phyloP scores from a whole-genome alignment of 1,140 invertebrate genomes.

The Drosophila sproati region DNA sequence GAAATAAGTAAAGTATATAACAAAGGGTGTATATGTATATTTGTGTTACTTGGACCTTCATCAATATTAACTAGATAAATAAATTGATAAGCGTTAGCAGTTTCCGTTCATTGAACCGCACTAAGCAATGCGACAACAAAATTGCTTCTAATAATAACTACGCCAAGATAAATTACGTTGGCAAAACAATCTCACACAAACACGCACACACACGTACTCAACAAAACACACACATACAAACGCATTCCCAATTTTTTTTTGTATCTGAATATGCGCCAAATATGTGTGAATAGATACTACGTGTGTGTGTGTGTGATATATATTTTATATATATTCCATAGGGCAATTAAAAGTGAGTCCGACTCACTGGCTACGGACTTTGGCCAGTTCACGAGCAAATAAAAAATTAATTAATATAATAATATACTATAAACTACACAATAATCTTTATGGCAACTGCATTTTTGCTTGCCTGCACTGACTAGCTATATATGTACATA shows the following conservation, averaged over 20 bases:
- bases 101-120: slow-evolving; percentile 31
- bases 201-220: neutral
- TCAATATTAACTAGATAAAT: neutral
- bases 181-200: slow-evolving; percentile 22
- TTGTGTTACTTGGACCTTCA: neutral
- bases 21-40: neutral
- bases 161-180: slow-evolving; percentile 15
- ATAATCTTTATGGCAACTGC: slow-evolving; percentile 24
- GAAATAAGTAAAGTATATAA: neutral
- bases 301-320: slow-evolving; percentile 33
- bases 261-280: neutral
- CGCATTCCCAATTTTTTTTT: slow-evolving; percentile 19
- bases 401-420: neutral
- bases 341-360: slow-evolving; percentile 29
- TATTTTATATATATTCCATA: slow-evolving; percentile 16
- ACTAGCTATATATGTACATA: neutral
- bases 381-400: slow-evolving; percentile 28
- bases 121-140: slow-evolving; percentile 13
- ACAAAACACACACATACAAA: neutral
- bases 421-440: neutral
- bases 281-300: slow-evolving; percentile 30
- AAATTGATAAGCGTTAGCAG: neutral
- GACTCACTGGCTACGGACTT: slow-evolving; percentile 25
- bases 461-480: neutral
- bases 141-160: slow-evolving; percentile 31